phyloP scores from a whole-genome alignment of 2,113 vertebrate genomes.

The Mesocricetus auratus region DNA sequence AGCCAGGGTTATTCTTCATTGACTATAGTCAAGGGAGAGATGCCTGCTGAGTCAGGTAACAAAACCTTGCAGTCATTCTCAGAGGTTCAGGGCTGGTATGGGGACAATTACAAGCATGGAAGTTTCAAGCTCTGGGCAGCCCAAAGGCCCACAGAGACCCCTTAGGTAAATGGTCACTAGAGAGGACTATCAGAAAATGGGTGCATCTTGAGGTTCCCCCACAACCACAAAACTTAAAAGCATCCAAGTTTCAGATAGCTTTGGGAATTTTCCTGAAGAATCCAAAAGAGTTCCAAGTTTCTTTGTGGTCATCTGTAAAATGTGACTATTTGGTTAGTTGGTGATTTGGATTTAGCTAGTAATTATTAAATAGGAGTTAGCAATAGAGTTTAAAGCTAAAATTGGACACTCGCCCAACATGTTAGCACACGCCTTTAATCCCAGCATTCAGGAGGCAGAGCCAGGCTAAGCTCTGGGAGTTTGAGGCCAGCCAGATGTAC shows the following conservation, averaged over 20 bases:
- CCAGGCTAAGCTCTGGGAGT: background rate
- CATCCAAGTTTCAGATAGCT: background rate
- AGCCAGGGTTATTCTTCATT: background rate
- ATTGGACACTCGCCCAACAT: background rate
- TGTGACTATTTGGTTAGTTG: background rate
- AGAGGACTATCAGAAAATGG: background rate
- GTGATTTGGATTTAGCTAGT: background rate
- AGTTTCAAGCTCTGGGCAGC: background rate
- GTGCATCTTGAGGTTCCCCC: background rate
- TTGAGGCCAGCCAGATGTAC: background rate
- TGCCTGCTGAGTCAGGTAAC: background rate
- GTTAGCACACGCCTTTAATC: background rate
- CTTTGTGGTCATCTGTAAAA: background rate
- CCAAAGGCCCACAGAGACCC: background rate
- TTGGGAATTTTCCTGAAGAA: slow-evolving; percentile 1
- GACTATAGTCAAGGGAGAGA: background rate
- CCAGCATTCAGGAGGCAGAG: background rate
- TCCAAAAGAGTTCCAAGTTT: background rate
- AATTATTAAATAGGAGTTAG: slow-evolving; percentile 56
- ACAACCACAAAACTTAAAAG: background rate
- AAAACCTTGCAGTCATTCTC: background rate
- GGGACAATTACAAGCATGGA: background rate
- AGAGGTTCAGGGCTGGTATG: background rate
- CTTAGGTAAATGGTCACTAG: background rate
- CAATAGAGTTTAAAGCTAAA: slow-evolving; percentile 19